These are phyloP conservation scores for Mayetiola destructor DNA, from an alignment of 2,888 invertebrate species.

Conservation along the genomic window DNA sequence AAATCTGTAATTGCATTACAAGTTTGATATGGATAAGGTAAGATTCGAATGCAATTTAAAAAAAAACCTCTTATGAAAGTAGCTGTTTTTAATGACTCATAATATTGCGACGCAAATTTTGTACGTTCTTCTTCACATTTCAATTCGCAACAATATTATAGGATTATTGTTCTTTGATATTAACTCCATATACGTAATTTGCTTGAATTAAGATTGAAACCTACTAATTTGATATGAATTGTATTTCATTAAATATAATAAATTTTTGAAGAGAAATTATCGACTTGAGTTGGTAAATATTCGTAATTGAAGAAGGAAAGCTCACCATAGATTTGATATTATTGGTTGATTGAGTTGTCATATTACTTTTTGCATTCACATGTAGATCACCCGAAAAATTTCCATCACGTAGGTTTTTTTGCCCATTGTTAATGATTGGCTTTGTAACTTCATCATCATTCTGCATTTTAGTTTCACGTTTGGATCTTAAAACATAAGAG, in stretches of 20 bases:
- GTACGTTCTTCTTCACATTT: not conserved
- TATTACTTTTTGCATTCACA: not conserved
- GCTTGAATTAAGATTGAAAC: not conserved
- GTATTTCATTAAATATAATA: not conserved
- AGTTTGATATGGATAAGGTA: not conserved
- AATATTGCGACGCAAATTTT: conserved; percentile 2
- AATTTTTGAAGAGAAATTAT: not conserved
- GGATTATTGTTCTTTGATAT: not conserved
- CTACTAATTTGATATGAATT: not conserved
- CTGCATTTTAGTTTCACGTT: not conserved
- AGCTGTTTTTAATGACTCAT: not conserved
- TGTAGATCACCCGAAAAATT: not conserved
- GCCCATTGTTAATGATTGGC: not conserved
- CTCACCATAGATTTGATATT: not conserved
- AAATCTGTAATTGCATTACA: too few relatives aligned
- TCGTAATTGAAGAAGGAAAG: too few relatives aligned
- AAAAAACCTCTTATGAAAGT: not conserved
- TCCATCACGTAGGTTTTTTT: not conserved
- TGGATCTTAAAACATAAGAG: not conserved
- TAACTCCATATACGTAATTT: not conserved
- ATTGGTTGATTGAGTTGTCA: not conserved
- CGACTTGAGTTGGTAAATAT: too few relatives aligned
- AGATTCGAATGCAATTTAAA: not conserved
- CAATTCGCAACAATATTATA: not conserved
- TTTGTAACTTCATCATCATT: not conserved